Base-by-base conservation (phyloP, 1,140 invertebrate species). In the Liolophura sinensis region DNA sequence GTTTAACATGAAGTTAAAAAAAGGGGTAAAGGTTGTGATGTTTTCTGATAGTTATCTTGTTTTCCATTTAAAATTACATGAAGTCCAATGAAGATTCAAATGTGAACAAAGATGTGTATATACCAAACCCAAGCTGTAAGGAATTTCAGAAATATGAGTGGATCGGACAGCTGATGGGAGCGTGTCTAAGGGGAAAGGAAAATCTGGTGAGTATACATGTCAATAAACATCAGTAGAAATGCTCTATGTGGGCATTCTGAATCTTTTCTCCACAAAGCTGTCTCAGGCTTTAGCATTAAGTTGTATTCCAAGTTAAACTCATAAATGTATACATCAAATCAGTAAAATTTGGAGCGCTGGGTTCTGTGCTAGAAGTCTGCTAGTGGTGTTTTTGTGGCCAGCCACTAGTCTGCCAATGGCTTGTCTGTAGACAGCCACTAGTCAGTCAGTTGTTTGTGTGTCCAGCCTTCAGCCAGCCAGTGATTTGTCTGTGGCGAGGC, bases 91-190 rank as follows among this genome's bases (percentile, higher is more conserved):
- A 79, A 52, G 83, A 84, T 65, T 73, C 74, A 18, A 85, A 82
- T 71, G 75, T 81, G 1, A 78, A 79, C 64, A 67, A 78, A 64
- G 84, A 85, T 74, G 76, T 79, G 11, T 85, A 81, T 69, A 73
- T 84, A 46, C 78, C 80, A 55, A 85, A 81, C 65, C 78, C 78
- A 16, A 60, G 69, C 9, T 85, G 83, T 71, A 70, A 64, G 52
- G 76, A 80, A 27, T 82, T 81, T 62, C 57, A 71, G 1, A 79
- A 82, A 61, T 84, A 77, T 69, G 77, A 81, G 60, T 85, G 83
- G 81, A 82, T 85, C 49, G 84, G 84, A 31, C 79, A 84, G 68
- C 67, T 85, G 15, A 84, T 85, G 82, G 82, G 82, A 20, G 82
- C 82, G 15, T 85, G 84, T 72, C 69, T 85, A 27, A 64, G 84